A percentile compares a stretch with the other conserved stretches of the same genome.
Evolutionary conservation across 2,888 invertebrate genomes (phyloP).

Genomic region (Temnothorax ravouxi): DNA sequence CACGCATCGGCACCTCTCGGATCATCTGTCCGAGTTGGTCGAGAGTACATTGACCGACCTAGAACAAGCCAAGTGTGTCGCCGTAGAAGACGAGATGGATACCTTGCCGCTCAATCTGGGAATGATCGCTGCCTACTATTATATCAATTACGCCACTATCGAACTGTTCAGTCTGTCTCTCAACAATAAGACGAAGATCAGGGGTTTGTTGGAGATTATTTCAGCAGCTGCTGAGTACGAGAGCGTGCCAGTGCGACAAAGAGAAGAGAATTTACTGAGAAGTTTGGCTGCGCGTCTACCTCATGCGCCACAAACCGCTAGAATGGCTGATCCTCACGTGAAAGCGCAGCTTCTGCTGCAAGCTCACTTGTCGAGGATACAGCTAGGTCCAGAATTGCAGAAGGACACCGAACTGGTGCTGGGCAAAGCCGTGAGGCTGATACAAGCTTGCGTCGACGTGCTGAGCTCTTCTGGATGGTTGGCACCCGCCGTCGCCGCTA

Average conservation of each 20-base stretch:
- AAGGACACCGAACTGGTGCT: conserved; percentile 97
- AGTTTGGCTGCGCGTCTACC: conserved; percentile 90
- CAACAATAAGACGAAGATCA: conserved; percentile 98
- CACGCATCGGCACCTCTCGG: conserved; percentile 98
- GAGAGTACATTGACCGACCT: conserved; percentile 97
- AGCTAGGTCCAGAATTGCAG: conserved; percentile 98
- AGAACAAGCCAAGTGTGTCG: conserved; percentile 98
- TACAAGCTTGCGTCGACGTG: conserved; percentile 98
- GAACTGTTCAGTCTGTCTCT: conserved; percentile 99
- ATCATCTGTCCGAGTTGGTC: conserved; percentile 99
- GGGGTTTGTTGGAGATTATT: conserved; percentile 98
- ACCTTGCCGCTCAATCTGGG: conserved; percentile 98
- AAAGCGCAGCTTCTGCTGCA: conserved; percentile 98
- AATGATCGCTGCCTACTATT: conserved; percentile 99
- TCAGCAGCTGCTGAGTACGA: conserved; percentile 99
- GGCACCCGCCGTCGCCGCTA: conserved; percentile 98
- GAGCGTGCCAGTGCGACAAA: conserved; percentile 96
- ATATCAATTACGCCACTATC: conserved; percentile 99
- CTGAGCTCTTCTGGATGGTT: conserved; percentile 99
- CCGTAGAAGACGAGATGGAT: conserved; percentile 99
- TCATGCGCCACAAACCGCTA: conserved; percentile 85
- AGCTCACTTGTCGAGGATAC: conserved; percentile 97
- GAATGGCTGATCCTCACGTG: conserved; percentile 95
- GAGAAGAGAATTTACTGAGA: conserved; percentile 95
- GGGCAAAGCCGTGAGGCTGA: conserved; percentile 93